A percentile compares a stretch with the other conserved stretches of the same genome.
These are phyloP conservation scores for Pelodiscus sinensis DNA, from an alignment of 2,113 vertebrate genomes.

Conservation along the genomic window DNA sequence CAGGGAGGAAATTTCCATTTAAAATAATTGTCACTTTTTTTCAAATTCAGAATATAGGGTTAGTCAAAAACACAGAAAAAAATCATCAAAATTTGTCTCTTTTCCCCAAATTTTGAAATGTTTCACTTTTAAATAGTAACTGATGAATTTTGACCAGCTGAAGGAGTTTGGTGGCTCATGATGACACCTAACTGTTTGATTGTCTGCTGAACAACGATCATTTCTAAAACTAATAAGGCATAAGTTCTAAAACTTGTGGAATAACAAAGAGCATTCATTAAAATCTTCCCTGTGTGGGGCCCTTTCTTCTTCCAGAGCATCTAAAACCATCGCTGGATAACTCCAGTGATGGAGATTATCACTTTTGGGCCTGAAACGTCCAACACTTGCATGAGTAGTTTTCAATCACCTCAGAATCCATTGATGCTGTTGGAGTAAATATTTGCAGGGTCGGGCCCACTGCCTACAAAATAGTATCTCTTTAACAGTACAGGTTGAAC, in stretches of 20 bases:
- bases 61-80: background rate
- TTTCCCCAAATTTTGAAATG: rapidly evolving
- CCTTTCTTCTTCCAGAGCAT: too few species aligned
- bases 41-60: too few species aligned
- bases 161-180: background rate
- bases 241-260: too few species aligned
- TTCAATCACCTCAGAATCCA: background rate
- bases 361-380: background rate
- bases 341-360: too few species aligned
- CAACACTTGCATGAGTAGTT: background rate
- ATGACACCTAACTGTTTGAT: rapidly evolving
- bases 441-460: background rate
- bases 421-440: background rate
- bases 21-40: too few species aligned
- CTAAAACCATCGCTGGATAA: too few species aligned
- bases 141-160: rapidly evolving
- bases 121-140: background rate
- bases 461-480: background rate
- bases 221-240: background rate
- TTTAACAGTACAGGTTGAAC: background rate
- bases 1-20: background rate
- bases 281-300: too few species aligned
- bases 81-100: background rate
- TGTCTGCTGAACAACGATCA: background rate
- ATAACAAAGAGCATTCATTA: rapidly evolving